Conservation (phyloP, 2,888 invertebrate genomes). For the Hirtodrosophila cameraria region DNA sequence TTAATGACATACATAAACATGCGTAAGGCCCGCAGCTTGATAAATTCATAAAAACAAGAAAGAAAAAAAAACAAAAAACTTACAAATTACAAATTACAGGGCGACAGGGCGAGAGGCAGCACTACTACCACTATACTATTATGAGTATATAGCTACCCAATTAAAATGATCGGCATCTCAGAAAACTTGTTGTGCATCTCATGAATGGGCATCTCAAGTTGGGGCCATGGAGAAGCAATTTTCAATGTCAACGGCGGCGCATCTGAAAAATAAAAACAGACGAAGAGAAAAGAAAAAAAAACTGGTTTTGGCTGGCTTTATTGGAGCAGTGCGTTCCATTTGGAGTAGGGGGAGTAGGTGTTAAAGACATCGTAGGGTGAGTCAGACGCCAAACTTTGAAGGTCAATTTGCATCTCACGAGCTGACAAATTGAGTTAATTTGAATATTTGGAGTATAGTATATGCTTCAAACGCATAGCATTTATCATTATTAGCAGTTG, state of each 20-base stretch:
- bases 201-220: conserved; percentile 51
- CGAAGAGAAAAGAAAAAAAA: conserved; percentile 12
- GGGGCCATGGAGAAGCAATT: conserved; percentile 42
- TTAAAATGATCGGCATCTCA: conserved; percentile 57
- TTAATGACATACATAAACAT: conserved; percentile 69
- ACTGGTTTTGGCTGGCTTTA: conserved; percentile 55
- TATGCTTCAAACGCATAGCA: conserved; percentile 26
- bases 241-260: conserved; percentile 48
- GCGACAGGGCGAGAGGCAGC: conserved; percentile 34
- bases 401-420: conserved; percentile 60
- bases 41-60: conserved; percentile 78
- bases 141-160: conserved; percentile 60
- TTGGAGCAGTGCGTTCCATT: conserved; percentile 15
- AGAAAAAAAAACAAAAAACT: too few relatives aligned
- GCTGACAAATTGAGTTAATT: conserved; percentile 72
- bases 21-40: conserved; percentile 55
- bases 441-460: conserved; percentile 69
- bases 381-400: conserved; percentile 52
- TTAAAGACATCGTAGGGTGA: conserved; percentile 53
- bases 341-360: conserved; percentile 49
- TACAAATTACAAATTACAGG: conserved; percentile 75
- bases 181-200: conserved; percentile 70
- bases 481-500: conserved; percentile 18
- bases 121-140: too few relatives aligned
- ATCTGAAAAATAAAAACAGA: conserved; percentile 4